Percentiles rank a stretch among this genome's conserved stretches.
Conservation (phyloP, 1,140 invertebrate species). For the Drosophila yakuba region DNA sequence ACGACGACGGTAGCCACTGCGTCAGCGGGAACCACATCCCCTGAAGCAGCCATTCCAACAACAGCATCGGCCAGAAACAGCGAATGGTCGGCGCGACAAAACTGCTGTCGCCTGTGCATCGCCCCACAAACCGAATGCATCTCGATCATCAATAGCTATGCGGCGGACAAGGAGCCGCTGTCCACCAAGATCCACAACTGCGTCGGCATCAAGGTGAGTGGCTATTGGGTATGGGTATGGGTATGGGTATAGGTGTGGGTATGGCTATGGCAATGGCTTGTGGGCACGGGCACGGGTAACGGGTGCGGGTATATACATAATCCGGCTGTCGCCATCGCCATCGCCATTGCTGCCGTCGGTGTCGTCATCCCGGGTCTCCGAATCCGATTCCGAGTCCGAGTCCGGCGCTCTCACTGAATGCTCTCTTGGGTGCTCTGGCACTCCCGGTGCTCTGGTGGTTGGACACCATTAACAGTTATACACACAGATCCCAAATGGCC, state of each 20-base stretch:
- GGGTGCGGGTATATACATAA: constrained; percentile 15
- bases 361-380: constrained; percentile 33
- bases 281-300: too few relatives aligned
- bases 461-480: constrained; percentile 40
- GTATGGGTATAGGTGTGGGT: constrained; percentile 9
- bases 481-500: constrained; percentile 32
- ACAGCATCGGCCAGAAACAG: too few relatives aligned
- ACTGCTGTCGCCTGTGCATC: constrained; percentile 82
- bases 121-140: constrained; percentile 83
- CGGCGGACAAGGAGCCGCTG: constrained; percentile 84
- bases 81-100: constrained; percentile 61
- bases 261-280: too few relatives aligned
- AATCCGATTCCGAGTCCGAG: neutral
- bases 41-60: constrained; percentile 20
- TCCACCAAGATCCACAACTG: constrained; percentile 83
- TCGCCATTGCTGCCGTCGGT: neutral
- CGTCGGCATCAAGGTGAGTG: constrained; percentile 84
- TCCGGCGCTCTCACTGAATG: constrained; percentile 25
- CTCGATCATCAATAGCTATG: constrained; percentile 84
- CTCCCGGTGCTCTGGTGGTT: constrained; percentile 18
- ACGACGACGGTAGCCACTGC: constrained; percentile 25
- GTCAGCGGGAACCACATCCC: constrained; percentile 22
- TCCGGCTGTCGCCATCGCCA: constrained; percentile 16
- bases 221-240: too few relatives aligned
- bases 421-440: constrained; percentile 19